A percentile compares a stretch with the other conserved stretches of the same genome.
Conservation (phyloP, 2,113 vertebrate genomes). For the Mionectes macconnelli region DNA sequence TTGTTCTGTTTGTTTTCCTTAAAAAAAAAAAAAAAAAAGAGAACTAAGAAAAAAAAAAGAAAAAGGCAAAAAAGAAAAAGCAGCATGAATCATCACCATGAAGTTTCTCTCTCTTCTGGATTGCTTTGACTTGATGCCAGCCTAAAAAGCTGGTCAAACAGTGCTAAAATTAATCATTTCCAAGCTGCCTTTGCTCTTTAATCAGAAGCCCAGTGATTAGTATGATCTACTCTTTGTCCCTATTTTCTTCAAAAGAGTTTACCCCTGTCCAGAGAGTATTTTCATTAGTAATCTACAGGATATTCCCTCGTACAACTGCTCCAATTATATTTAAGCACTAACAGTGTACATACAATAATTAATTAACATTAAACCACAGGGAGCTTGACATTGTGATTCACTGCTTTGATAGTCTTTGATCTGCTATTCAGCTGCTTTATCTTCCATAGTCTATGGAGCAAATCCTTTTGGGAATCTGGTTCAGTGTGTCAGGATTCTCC, state of each 20-base stretch:
- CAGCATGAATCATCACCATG: not conserved
- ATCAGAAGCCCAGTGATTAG: not conserved
- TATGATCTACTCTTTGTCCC: not conserved
- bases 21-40: too few relatives aligned
- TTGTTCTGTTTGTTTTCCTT: not conserved
- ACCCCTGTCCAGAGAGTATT: not conserved
- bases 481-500: not conserved
- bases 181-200: not conserved
- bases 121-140: not conserved
- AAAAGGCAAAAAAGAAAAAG: too few relatives aligned
- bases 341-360: not conserved
- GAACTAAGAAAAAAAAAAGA: too few relatives aligned
- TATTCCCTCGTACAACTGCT: not conserved
- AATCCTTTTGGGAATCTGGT: not conserved
- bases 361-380: not conserved
- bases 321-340: conserved; percentile 28
- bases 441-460: not conserved
- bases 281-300: not conserved
- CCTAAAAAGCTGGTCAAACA: not conserved
- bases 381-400: not conserved
- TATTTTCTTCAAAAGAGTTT: not conserved
- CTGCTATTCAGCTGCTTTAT: not conserved
- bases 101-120: not conserved
- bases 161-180: not conserved
- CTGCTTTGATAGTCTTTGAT: not conserved